Evolutionary conservation across 2,113 vertebrate genomes (phyloP).

Genomic region (Varanus komodoensis): DNA sequence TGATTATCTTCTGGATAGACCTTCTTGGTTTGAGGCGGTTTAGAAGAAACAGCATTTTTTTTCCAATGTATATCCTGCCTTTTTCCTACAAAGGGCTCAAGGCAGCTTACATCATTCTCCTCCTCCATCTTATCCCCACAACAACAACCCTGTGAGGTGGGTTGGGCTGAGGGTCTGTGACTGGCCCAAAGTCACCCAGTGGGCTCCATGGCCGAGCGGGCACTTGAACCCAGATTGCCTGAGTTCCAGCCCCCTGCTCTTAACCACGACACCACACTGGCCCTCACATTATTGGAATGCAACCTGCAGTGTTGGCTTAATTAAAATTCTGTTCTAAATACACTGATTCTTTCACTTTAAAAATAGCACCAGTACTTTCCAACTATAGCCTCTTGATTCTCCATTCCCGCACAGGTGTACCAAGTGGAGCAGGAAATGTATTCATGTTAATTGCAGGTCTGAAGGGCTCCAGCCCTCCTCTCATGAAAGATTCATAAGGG

Average conservation of each 20-base stretch:
- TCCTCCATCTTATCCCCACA: too few species aligned
- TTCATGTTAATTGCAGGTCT: slow-evolving; percentile 2
- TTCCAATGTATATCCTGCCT: too few species aligned
- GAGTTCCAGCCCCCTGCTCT: too few species aligned
- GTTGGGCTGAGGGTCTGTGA: too few species aligned
- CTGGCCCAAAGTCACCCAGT: too few species aligned
- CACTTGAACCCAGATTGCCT: too few species aligned
- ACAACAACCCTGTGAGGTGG: too few species aligned
- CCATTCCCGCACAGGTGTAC: slow-evolving; percentile 23
- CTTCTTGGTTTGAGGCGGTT: not conserved
- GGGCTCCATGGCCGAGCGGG: too few species aligned
- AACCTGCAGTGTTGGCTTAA: slow-evolving; percentile 12
- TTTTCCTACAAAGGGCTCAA: too few species aligned
- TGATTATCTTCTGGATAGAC: not conserved
- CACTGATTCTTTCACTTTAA: slow-evolving; percentile 31
- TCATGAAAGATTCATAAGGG: not conserved
- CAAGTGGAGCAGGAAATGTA: slow-evolving; percentile 12
- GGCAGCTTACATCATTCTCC: too few species aligned
- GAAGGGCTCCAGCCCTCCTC: not conserved
- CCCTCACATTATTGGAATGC: not conserved
- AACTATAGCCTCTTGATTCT: not conserved
- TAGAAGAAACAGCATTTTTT: not conserved
- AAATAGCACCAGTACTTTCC: slow-evolving; percentile 16
- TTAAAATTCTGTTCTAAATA: slow-evolving; percentile 25
- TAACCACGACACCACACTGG: too few species aligned